phyloP scores from a whole-genome alignment of 2,888 invertebrate species.

The Melieria picta region DNA sequence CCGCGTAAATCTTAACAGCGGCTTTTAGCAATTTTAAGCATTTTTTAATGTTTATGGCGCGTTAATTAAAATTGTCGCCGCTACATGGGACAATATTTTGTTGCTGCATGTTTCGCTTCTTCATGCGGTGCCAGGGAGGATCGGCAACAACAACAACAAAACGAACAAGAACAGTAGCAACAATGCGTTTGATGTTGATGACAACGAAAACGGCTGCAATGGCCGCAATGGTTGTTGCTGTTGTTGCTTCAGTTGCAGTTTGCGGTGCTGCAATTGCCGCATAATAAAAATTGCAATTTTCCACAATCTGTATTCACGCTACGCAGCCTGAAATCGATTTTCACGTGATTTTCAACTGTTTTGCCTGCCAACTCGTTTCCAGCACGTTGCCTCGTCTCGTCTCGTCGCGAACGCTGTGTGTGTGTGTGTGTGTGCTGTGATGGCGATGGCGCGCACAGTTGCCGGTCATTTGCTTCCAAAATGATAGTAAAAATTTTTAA shows the following conservation, averaged over 20 bases:
- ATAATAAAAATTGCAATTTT: background rate
- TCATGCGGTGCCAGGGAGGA: background rate
- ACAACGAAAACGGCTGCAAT: background rate
- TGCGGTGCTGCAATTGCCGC: background rate
- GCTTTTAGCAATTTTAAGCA: background rate
- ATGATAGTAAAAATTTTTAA: slow-evolving; percentile 3
- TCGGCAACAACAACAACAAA: too few species aligned
- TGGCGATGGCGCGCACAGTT: background rate
- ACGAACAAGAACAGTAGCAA: too few species aligned
- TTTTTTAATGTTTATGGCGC: slow-evolving; percentile 2
- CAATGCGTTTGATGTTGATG: background rate
- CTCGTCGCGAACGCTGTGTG: too few species aligned
- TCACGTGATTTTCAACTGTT: slow-evolving; percentile 1
- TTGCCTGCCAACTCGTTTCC: background rate
- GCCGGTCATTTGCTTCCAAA: background rate
- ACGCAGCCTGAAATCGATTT: slow-evolving; percentile 1
- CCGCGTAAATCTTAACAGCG: background rate
- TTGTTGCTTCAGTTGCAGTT: background rate
- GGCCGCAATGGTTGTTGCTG: background rate
- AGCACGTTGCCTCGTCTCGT: too few species aligned
- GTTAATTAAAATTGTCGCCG: background rate
- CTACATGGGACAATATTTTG: slow-evolving; percentile 4
- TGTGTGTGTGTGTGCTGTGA: background rate
- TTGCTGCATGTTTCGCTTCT: background rate
- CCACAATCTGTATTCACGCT: background rate